Base-by-base conservation (phyloP, 2,888 invertebrate species). In the Pheosia gnoma region DNA sequence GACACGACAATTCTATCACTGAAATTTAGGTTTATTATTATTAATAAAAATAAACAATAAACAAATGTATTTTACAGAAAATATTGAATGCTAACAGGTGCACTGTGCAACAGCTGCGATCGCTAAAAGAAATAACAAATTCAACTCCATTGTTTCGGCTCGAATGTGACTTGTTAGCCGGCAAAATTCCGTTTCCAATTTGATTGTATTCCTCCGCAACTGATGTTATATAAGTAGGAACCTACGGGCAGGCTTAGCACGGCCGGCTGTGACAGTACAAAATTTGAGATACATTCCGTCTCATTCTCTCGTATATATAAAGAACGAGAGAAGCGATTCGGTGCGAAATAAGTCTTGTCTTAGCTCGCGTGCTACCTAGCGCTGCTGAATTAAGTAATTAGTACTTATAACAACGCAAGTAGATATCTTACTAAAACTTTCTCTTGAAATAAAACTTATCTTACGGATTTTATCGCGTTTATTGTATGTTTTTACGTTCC, bases 111-210 rank as follows among this genome's bases (percentile, higher is more conserved):
- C 59, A 41, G 73, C 68, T 38, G 77, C 10, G 10, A 82, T 70
- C 59, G 72, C 65, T 60, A 87, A 78, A 72, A 90, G 56, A 71
- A 82, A 72, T 52, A 86, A 57, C 63, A 80, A 69, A 62, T 79
- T 79, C 55, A 72, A 61, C 59, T 72, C 75, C 89, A 89, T 90
- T 82, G 81, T 85, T 80, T 59, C 55, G 61, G 58, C 63, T 43
- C 36, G 43, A 8, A 39, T 54, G 45, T 54, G 13, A 43, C 53
- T 62, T 39, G 38, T 38, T 6, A 13, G 39, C 38, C 55, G 55
- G 39, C 55, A 39, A 39, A 55, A 55, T 39, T 39, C 39, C 13
- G 55, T 77, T 68, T 72, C 43, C 45, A 70, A 66, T 60, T 69
- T 68, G 70, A 71, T 70, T 70, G 67, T 62, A 61, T 72, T 65